Evolutionary conservation across 1,140 invertebrate genomes (phyloP).

Genomic region (Pseudomyrmex sp.): DNA sequence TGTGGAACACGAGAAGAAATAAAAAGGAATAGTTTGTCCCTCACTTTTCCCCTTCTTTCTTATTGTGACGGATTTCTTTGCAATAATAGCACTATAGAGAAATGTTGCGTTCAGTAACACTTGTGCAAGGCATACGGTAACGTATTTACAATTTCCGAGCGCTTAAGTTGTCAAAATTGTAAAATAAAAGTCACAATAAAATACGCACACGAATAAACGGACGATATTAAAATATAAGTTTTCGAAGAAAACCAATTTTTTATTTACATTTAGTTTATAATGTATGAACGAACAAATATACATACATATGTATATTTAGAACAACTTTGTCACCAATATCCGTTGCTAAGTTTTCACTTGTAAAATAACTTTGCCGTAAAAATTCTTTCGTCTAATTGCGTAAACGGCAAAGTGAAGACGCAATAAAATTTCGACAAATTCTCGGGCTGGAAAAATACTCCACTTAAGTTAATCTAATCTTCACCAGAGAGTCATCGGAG

Average conservation of each 20-base stretch:
- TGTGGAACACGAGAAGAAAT: constrained; percentile 12
- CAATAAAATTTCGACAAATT: constrained; percentile 24
- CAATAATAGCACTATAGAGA: constrained; percentile 9
- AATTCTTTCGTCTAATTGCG: not conserved
- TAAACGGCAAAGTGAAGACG: not conserved
- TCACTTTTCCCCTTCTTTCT: not conserved
- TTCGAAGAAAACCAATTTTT: no score
- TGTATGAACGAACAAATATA: no score
- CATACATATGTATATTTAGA: no score
- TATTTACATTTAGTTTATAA: no score
- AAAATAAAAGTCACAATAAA: no score
- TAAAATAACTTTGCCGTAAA: not conserved
- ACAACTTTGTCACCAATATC: no score
- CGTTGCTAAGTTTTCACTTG: no score
- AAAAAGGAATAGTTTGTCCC: constrained; percentile 29
- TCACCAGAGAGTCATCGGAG: not conserved
- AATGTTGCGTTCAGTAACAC: not conserved
- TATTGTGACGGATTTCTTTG: constrained; percentile 21
- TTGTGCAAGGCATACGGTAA: no score
- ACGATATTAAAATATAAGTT: no score
- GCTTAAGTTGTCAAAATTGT: no score
- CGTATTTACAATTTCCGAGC: no score
- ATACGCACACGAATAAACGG: no score
- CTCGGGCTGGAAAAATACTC: not conserved
- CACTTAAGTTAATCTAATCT: constrained; percentile 50